Evolutionary conservation across 2,113 vertebrate genomes (phyloP).

Genomic region (Circaetus cinerascens): DNA sequence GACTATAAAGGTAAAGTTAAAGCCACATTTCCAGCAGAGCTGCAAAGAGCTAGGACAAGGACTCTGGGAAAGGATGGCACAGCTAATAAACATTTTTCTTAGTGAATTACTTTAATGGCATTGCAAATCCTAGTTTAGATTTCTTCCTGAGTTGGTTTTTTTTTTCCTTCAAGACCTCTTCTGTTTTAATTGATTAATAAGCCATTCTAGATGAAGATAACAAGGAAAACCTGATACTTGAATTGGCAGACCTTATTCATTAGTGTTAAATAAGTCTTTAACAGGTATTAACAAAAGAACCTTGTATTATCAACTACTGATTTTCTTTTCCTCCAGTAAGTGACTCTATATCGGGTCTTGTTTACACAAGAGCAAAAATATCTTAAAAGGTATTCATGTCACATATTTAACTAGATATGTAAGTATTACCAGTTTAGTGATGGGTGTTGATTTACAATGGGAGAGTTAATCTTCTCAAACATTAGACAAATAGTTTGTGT

Average conservation of each 20-base stretch:
- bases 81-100: not conserved
- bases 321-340: not conserved
- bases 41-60: not conserved
- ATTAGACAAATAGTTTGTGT: not conserved
- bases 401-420: not conserved
- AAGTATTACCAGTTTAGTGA: not conserved
- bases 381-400: not conserved
- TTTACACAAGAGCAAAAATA: not conserved
- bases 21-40: not conserved
- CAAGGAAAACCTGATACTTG: not conserved
- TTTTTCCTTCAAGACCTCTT: not conserved
- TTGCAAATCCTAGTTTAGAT: not conserved
- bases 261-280: not conserved
- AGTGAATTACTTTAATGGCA: not conserved
- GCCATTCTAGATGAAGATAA: not conserved
- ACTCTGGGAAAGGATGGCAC: not conserved
- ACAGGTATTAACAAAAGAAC: not conserved
- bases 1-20: not conserved
- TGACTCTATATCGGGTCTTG: not conserved
- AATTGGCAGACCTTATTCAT: not conserved
- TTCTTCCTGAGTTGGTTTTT: not conserved
- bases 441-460: not conserved
- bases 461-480: not conserved
- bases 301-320: not conserved
- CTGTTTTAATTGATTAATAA: not conserved